Base-by-base conservation (phyloP, 2,797 vertebrate genomes). In the Rhynchotus rufescens region DNA sequence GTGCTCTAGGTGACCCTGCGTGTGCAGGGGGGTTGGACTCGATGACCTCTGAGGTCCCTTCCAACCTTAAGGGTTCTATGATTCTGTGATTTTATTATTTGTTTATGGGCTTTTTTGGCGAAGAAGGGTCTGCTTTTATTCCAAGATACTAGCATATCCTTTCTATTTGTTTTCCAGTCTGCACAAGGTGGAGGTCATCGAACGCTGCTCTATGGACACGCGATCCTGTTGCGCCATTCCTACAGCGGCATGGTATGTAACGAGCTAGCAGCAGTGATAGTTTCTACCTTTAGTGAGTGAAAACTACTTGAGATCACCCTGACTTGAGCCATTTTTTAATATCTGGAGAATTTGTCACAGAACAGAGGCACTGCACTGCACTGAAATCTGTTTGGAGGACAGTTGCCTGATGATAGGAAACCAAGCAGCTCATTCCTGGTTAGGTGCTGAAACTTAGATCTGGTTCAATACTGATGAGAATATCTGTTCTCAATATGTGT, bases 181-280 rank as follows among this genome's bases (percentile, higher is more conserved):
- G 98, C 98, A 21, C 99, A 99, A 95, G 98, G 99, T 5, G 98
- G 99, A 1, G 98, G 99, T 21, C 99, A 99, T 96, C 98, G 99
- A 52, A 99, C 99, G 0, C 97, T 99, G 16, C 98, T 99, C 34
- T 99, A 99, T 0, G 99, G 99, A 12, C 99, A 99, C 0, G 99
- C 99, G 11, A 98, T 99, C 56, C 90, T 99, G 92, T 97, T 99
- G 56, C 98, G 99, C 71, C 99, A 99, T 97, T 99, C 99, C 74
- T 99, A 99, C 96, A 99, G 99, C 0, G 98, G 99, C 95, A 99
- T 99, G 99, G 99, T 99, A 95, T 80, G 98, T 97, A 77, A 42
- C 3, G 2, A 32, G 21, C 2, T 73, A 20, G 12, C 10, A 56
- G 47, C n/a, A 85, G 25, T 19, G 25, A 16, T 8, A 2, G 9